Conservation (phyloP, 2,888 invertebrate genomes). For the Cyaniris semiargus region DNA sequence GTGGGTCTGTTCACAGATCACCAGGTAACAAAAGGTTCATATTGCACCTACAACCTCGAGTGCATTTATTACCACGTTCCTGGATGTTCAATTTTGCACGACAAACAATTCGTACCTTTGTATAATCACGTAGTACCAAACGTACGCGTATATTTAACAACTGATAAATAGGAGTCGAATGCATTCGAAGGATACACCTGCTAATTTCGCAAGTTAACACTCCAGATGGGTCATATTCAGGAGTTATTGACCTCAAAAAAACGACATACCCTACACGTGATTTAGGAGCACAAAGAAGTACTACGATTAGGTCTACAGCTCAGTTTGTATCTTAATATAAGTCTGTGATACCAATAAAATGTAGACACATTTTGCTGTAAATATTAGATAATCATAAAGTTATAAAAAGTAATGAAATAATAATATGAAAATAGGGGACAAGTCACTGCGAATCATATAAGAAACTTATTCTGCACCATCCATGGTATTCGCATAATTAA, state of each 20-base stretch:
- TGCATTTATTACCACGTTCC: conserved; percentile 1
- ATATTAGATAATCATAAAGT: background rate
- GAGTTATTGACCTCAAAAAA: conserved; percentile 78
- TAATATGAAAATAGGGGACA: conserved; percentile 13
- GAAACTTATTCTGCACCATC: background rate
- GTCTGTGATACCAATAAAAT: background rate
- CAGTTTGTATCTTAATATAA: background rate
- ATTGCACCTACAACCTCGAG: conserved; percentile 53
- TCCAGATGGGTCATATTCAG: conserved; percentile 55
- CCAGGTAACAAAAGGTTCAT: conserved; percentile 48
- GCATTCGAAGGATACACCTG: background rate
- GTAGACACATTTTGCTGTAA: conserved; percentile 8
- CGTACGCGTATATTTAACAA: background rate
- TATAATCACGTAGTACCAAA: conserved; percentile 9
- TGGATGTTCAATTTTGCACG: background rate
- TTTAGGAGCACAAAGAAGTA: conserved; percentile 61
- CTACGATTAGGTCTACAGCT: background rate
- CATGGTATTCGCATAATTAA: background rate
- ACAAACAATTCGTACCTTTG: background rate
- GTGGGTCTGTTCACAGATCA: conserved; percentile 56
- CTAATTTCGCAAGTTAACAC: conserved; percentile 39
- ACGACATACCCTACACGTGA: conserved; percentile 76
- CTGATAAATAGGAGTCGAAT: conserved; percentile 12
- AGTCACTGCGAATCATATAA: background rate
- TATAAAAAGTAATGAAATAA: conserved; percentile 2